Base-by-base conservation (phyloP, 2,888 invertebrate genomes). In the Cephus pygmeus region DNA sequence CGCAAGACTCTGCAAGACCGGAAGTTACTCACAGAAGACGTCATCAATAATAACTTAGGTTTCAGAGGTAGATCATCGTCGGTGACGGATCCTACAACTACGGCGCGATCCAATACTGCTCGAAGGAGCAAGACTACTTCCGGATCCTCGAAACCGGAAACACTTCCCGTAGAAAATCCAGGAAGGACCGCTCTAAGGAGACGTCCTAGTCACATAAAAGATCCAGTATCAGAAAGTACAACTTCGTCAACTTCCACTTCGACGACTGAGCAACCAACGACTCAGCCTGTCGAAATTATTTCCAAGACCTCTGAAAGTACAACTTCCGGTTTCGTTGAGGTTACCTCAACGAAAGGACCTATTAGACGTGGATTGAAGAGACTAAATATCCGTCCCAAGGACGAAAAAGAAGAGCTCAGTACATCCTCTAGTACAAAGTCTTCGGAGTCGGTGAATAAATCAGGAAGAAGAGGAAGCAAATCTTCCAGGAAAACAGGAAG, bases 121-220 rank as follows among this genome's bases (percentile, higher is more conserved):
- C 34, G 34, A n/a, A 30, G 36, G 23, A 34, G 15, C 12, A 34
- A 74, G 74, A 35, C 35, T 12, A 30, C 75, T 68, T 74, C 30
- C 31, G 30, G 40, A 9, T 73, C 73, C 69, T 81, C 77, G 11
- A 56, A 76, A 12, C 69, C 79, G n/a, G 33, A 33, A n/a, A 12
- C 23, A 0, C 23, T 12, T 30, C 73, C 73, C 4, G 82, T 85
- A 4, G 89, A 87, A 34, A 88, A 87, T 84, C 86, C 88, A 4
- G 90, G 89, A 1, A 89, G 91, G 90, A 89, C 88, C 0, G 89
- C 88, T 0, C 82, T 90, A n/a, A 87, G 85, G 73, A 83, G 90
- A 40, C 84, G 88, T 40, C 89, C 90, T 3, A 82, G 78, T 11
- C 77, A 81, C 34, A 56, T 34, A 34, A 75, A 76, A 11, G 81